phyloP scores from a whole-genome alignment of 2,888 invertebrate species.

The Diloba caeruleocephala region DNA sequence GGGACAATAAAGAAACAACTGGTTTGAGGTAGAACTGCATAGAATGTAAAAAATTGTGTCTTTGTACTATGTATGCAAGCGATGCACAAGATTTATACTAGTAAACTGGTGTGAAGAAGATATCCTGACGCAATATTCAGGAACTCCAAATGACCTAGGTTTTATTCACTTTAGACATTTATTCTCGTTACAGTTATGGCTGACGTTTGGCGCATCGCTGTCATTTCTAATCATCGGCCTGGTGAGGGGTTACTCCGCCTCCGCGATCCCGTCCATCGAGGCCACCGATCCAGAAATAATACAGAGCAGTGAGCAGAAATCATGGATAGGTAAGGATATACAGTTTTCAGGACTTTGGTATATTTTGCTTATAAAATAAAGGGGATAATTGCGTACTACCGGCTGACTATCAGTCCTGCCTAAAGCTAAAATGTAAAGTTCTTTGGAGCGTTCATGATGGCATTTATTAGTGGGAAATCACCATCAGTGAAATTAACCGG shows the following conservation, averaged over 20 bases:
- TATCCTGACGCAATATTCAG: slow-evolving; percentile 1
- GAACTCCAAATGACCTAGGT: slow-evolving; percentile 4
- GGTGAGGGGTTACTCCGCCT: slow-evolving; percentile 89
- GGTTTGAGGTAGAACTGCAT: too few relatives aligned
- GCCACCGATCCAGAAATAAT: slow-evolving; percentile 77
- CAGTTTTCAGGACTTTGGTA: too few relatives aligned
- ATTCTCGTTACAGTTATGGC: slow-evolving; percentile 80
- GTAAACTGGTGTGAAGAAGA: slow-evolving; percentile 1
- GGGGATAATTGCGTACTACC: too few relatives aligned
- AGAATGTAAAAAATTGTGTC: too few relatives aligned
- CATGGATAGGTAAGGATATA: slow-evolving; percentile 85
- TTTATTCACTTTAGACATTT: slow-evolving; percentile 16
- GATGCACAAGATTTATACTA: too few relatives aligned
- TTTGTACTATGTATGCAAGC: too few relatives aligned
- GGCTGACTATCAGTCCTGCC: too few relatives aligned
- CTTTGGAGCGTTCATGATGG: too few relatives aligned
- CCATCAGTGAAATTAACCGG: too few relatives aligned
- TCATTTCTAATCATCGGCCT: slow-evolving; percentile 89
- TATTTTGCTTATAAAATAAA: too few relatives aligned
- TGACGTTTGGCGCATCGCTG: slow-evolving; percentile 88
- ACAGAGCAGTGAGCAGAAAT: slow-evolving; percentile 82
- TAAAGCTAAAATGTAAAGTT: neutral
- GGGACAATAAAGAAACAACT: too few relatives aligned
- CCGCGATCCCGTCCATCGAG: slow-evolving; percentile 88
- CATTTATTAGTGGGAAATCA: too few relatives aligned